Base-by-base conservation (phyloP, 53 echinoderm and acorn worm genomes). In the Crossaster papposus region DNA sequence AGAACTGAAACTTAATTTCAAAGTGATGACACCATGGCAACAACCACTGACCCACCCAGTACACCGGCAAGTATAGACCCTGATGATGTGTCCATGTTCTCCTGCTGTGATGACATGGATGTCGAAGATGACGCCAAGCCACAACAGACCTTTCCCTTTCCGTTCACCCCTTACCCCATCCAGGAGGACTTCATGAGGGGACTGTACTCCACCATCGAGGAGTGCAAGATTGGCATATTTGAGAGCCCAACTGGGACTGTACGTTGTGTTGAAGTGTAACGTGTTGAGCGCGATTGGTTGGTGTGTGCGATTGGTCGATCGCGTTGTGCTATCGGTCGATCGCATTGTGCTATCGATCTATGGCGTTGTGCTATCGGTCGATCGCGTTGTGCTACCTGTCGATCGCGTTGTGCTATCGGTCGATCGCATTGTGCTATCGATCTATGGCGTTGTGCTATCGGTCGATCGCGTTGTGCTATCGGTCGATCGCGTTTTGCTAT, bases 211-310 rank as follows among this genome's bases (percentile, higher is more conserved):
- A 93, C 94, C 50, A 87, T 99, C 53, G 93, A 99, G 17, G 91
- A 88, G 71, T 92, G 99, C 24, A 94, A 96, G 79, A 89, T 96
- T 86, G 99, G 99, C 30, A 99, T 99, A 68, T 99, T 99, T 88
- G 96, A 98, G 65, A 96, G 96, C 64, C 96, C 99, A 24, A 99
- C 99, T 15, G 99, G 96, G 75, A 96, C 99, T n/a, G 99, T 96
- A 85, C 94, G 93, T 90, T 58, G 22, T 54, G 15, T 22, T 14
- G 28, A 30, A 58, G 24, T 36, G 24, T 23, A 82, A 11, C 24
- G 4, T 2, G 28, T n/a, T n/a, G n/a, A n/a, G n/a, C n/a, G n/a
- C n/a, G n/a, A n/a, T n/a, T n/a, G n/a, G n/a, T n/a, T n/a, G n/a
- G n/a, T n/a, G n/a, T n/a, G n/a, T n/a, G n/a, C n/a, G n/a, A n/a